A percentile compares a stretch with the other conserved stretches of the same genome.
These are phyloP conservation scores for Strongylocentrotus purpuratus DNA, from an alignment of 35 echinoderm and acorn worm species.

Conservation along the genomic window DNA sequence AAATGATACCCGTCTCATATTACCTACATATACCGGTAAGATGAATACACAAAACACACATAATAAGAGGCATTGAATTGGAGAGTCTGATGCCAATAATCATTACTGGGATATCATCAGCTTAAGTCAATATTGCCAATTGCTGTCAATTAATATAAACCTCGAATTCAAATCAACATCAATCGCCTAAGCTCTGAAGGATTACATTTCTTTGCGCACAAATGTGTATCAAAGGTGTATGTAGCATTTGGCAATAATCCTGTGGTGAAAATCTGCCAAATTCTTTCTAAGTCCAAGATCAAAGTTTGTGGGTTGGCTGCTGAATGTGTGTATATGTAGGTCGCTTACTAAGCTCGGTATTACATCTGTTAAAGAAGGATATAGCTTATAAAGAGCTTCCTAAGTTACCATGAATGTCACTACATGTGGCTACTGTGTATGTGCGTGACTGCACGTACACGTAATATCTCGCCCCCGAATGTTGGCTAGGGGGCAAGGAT, in stretches of 20 bases:
- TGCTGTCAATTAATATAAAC: neutral
- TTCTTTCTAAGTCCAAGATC: neutral
- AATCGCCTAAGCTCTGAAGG: neutral
- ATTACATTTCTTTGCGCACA: neutral
- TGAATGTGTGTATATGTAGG: neutral
- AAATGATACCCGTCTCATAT: too few species aligned
- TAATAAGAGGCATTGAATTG: too few species aligned
- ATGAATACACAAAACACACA: too few species aligned
- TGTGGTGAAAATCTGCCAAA: neutral
- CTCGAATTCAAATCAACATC: neutral
- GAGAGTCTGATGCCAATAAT: too few species aligned
- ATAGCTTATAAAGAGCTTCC: neutral
- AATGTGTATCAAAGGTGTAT: neutral
- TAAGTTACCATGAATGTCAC: neutral
- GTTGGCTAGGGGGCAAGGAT: neutral
- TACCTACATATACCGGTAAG: too few species aligned
- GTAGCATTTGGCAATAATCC: neutral
- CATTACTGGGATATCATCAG: too few species aligned
- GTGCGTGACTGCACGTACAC: neutral
- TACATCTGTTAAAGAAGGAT: neutral
- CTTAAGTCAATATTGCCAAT: neutral
- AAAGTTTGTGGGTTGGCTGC: neutral
- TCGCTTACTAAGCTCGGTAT: neutral
- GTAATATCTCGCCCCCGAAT: neutral
- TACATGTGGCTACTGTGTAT: neutral